Base-by-base conservation (phyloP, 2,113 vertebrate species). In the Pogona vitticeps region DNA sequence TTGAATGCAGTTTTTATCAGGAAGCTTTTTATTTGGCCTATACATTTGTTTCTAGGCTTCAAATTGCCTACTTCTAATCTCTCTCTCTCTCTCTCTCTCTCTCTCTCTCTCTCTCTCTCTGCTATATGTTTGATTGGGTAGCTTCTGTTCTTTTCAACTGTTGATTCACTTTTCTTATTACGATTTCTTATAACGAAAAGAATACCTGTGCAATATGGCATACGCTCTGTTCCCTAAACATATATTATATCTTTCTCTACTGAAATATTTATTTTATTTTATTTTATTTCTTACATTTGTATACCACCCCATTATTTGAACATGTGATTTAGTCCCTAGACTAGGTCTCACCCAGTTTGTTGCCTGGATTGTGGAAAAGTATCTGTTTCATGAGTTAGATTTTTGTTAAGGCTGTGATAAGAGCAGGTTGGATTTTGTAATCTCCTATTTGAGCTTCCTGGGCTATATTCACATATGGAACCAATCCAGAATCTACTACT, bases 401-500 rank as follows among this genome's bases (percentile, higher is more conserved):
- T 2, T 84, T 68, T 77, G 46, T 28, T 52, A 72, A 76, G 21
- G 13, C 52, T 56, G 10, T 71, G 18, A 23, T 33, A 68, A n/a
- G 17, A 58, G 52, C 42, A 78, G 61, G 58, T 12, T 59, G 20
- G 3, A 17, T 83, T 52, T 46, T 88, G 33, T 46, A 28, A 52
- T 61, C 9, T 9, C 14, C n/a, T 79, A 63, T 15, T 21, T 68
- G 61, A 58, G 31, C 42, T 46, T 52, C 20, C n/a, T 58, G 40
- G 67, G 13, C 21, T 80, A 52, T 3, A 65, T 61, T 36, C 38
- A 63, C 40, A 82, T 73, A 40, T 65, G 38, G 58, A 80, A 78
- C 90, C 56, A 71, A 82, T 17, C 78, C 89, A 73, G 0, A 61
- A 61, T 87, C 58, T 58, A 86, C 21, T 76, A 71, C 77, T 42